Evolutionary conservation across 2,797 vertebrate species (phyloP).

Genomic region (Sebastiscus albofasciatus): DNA sequence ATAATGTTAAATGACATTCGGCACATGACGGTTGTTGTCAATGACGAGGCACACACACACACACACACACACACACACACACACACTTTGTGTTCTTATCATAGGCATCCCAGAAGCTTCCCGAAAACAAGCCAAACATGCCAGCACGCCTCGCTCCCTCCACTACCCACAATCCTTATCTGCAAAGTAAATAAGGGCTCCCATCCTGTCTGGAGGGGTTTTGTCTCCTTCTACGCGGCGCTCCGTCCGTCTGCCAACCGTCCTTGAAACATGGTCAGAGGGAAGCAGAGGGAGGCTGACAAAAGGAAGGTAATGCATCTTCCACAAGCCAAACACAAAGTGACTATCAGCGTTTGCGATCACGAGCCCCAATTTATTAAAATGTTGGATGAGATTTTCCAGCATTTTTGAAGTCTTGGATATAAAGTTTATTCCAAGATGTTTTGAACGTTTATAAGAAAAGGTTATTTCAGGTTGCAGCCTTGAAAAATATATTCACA

Average conservation of each 20-base stretch:
- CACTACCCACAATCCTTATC: slow-evolving; percentile 74
- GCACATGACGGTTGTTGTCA: no score
- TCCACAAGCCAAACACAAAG: slow-evolving; percentile 27
- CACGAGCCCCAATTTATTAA: not conserved
- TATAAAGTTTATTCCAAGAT: not conserved
- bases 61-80: not conserved
- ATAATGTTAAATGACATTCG: not conserved
- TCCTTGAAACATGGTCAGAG: slow-evolving; percentile 30
- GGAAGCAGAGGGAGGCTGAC: slow-evolving; percentile 9
- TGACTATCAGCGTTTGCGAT: not conserved
- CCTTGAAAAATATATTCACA: not conserved
- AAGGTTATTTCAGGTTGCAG: not conserved
- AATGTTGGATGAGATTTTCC: slow-evolving; percentile 6
- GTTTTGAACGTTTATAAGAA: not conserved
- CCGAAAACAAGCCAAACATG: slow-evolving; percentile 68
- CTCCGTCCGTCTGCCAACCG: slow-evolving; percentile 43
- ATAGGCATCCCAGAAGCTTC: slow-evolving; percentile 69
- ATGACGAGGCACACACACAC: not conserved
- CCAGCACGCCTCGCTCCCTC: slow-evolving; percentile 51
- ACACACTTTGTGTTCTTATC: slow-evolving; percentile 65
- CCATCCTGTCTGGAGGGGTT: slow-evolving; percentile 61
- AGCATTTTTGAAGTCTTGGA: not conserved
- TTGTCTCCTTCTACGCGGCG: slow-evolving; percentile 56
- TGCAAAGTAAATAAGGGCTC: slow-evolving; percentile 74
- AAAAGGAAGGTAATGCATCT: slow-evolving; percentile 20